Evolutionary conservation across 2,797 vertebrate genomes (phyloP).

Genomic region (Xyrichtys novacula): DNA sequence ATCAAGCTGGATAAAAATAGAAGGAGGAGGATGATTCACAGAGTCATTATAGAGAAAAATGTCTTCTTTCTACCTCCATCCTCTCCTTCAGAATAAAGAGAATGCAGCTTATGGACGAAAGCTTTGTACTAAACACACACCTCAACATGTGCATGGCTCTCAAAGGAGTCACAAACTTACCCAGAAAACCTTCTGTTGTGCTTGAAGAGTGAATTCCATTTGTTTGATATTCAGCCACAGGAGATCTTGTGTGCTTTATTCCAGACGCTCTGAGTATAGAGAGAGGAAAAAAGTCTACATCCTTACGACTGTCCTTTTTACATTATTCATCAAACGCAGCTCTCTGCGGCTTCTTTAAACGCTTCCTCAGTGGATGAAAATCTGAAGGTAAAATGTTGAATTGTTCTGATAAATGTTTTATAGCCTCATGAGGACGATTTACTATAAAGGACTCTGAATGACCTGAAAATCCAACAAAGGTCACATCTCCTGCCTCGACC

Average conservation of each 20-base stretch:
- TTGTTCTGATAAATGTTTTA: conserved; percentile 72
- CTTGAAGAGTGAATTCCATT: conserved; percentile 52
- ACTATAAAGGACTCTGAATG: conserved; percentile 32
- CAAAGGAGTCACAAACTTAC: conserved; percentile 44
- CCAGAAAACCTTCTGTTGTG: conserved; percentile 37
- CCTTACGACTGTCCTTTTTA: conserved; percentile 66
- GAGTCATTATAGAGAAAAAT: neutral
- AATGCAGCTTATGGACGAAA: conserved; percentile 32
- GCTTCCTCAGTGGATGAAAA: conserved; percentile 50
- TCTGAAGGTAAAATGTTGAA: conserved; percentile 69
- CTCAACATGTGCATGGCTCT: conserved; percentile 38
- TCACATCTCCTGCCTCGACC: conserved; percentile 21
- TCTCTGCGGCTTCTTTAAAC: conserved; percentile 63
- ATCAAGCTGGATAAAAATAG: neutral
- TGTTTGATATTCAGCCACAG: conserved; percentile 61
- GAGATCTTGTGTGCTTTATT: conserved; percentile 55
- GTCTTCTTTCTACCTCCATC: conserved; percentile 3
- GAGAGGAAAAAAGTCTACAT: conserved; percentile 41
- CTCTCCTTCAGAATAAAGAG: conserved; percentile 5
- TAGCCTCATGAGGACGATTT: conserved; percentile 42
- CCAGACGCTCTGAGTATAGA: conserved; percentile 35
- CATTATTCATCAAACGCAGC: conserved; percentile 73
- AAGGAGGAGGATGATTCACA: neutral
- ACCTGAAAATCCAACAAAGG: conserved; percentile 49
- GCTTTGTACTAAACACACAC: conserved; percentile 48